Evolutionary conservation across 2,888 invertebrate genomes (phyloP).

Genomic region (Nemotelus nigrinus): DNA sequence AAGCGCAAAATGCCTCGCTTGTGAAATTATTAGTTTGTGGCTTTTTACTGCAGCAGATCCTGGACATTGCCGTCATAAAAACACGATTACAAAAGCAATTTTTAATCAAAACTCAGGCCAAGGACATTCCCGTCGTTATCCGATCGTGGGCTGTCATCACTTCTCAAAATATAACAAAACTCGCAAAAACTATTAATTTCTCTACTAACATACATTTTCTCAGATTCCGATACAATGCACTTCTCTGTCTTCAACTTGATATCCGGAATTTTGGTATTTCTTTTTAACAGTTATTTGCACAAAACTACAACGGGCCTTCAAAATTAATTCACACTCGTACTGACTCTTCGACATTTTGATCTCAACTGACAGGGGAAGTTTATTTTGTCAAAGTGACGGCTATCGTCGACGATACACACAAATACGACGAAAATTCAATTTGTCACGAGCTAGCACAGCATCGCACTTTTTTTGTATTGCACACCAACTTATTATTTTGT

Average conservation of each 20-base stretch:
- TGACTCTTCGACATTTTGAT: slow-evolving; percentile 39
- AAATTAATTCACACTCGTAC: background rate
- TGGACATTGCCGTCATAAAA: slow-evolving; percentile 20
- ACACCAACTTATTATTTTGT: background rate
- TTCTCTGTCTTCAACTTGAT: too few species aligned
- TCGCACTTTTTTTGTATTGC: background rate
- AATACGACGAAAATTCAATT: background rate
- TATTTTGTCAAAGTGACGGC: slow-evolving; percentile 1
- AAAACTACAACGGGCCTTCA: slow-evolving; percentile 8
- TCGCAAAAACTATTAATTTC: too few species aligned
- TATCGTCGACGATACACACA: background rate
- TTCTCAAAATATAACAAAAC: background rate
- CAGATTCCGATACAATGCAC: too few species aligned
- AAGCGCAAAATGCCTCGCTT: background rate
- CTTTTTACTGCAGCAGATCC: background rate
- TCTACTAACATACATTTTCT: too few species aligned
- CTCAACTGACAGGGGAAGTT: slow-evolving; percentile 38
- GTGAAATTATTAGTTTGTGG: background rate
- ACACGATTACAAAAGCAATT: slow-evolving; percentile 2
- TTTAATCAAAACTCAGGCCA: background rate
- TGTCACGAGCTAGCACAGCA: background rate
- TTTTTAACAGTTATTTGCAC: slow-evolving; percentile 41
- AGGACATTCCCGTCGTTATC: background rate
- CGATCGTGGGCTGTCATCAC: background rate
- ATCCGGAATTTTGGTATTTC: background rate